These are phyloP conservation scores for Petrosia ficiformis DNA, from an alignment of 37 sponge, comb jelly and placozoan species.

Conservation along the genomic window DNA sequence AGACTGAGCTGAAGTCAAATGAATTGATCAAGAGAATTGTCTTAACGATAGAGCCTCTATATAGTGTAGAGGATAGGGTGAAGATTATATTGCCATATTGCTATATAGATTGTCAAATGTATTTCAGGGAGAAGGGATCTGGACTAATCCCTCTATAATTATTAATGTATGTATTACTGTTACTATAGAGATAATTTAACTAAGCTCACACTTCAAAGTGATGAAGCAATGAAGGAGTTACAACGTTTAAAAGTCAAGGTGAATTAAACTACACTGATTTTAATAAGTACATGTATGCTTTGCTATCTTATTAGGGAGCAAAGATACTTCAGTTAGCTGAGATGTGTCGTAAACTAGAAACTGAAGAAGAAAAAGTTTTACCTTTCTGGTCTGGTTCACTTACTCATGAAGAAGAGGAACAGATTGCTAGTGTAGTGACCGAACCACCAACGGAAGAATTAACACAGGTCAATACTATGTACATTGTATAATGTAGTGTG, in stretches of 20 bases:
- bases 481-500: too few relatives aligned
- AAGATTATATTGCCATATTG: background rate
- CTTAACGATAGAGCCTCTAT: background rate
- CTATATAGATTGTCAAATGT: too few relatives aligned
- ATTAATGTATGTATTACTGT: too few relatives aligned
- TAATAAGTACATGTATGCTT: background rate
- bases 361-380: constrained; percentile 97
- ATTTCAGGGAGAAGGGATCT: too few relatives aligned
- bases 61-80: background rate
- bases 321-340: constrained; percentile 78
- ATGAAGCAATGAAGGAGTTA: constrained; percentile 73
- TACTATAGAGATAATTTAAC: constrained; percentile 72
- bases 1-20: too few relatives aligned
- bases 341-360: constrained; percentile 95
- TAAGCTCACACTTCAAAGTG: constrained; percentile 88
- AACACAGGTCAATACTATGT: constrained; percentile 43
- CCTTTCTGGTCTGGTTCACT: constrained; percentile 90
- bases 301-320: constrained; percentile 74
- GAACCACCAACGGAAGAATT: constrained; percentile 71
- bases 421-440: constrained; percentile 25
- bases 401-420: constrained; percentile 75
- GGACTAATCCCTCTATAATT: too few relatives aligned
- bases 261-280: background rate
- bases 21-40: too few relatives aligned
- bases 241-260: constrained; percentile 58